A percentile compares a stretch with the other conserved stretches of the same genome.
phyloP scores from a whole-genome alignment of 2,888 invertebrate species.

The Neoascia interrupta region DNA sequence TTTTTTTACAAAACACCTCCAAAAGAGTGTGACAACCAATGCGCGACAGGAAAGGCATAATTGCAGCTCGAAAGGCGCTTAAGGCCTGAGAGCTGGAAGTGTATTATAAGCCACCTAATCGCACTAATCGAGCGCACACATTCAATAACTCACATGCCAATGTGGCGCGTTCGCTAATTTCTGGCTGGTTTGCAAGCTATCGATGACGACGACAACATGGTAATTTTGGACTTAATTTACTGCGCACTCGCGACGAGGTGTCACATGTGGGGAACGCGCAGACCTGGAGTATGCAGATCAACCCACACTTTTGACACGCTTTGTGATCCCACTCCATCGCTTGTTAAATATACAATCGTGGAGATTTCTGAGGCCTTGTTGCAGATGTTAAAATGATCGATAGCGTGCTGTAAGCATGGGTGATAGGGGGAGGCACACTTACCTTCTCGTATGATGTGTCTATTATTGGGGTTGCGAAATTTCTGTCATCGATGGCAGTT shows the following conservation, averaged over 20 bases:
- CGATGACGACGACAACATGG: constrained; percentile 62
- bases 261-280: constrained; percentile 27
- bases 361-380: constrained; percentile 40
- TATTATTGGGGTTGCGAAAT: constrained; percentile 23
- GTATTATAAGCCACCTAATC: constrained; percentile 35
- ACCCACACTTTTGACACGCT: constrained; percentile 66
- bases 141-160: constrained; percentile 70
- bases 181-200: constrained; percentile 64
- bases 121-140: constrained; percentile 61
- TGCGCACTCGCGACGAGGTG: constrained; percentile 36
- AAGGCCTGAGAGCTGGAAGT: constrained; percentile 1
- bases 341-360: constrained; percentile 19
- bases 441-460: no score
- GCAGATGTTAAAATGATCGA: constrained; percentile 56
- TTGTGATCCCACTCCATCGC: constrained; percentile 18
- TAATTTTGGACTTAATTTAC: constrained; percentile 51
- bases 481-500: constrained; percentile 22
- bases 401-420: constrained; percentile 13
- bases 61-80: constrained; percentile 33
- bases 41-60: constrained; percentile 55
- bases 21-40: constrained; percentile 57
- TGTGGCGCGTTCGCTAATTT: constrained; percentile 67
- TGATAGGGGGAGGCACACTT: no score
- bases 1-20: constrained; percentile 39
- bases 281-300: constrained; percentile 44